Conservation (phyloP, 1,140 invertebrate genomes). For the Telenomus remus region DNA sequence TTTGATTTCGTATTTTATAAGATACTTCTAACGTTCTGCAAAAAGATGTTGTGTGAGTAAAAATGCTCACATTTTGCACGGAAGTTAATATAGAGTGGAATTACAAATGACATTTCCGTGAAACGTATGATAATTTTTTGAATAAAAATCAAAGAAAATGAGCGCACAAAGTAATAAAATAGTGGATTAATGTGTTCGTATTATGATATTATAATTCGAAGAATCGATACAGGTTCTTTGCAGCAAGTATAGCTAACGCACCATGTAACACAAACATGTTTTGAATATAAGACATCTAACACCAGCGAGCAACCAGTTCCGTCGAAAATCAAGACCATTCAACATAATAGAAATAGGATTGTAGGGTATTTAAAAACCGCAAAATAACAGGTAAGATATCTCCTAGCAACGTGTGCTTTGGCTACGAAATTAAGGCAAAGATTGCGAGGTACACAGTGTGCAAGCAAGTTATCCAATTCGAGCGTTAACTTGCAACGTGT, state of each 20-base stretch:
- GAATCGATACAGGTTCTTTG: slow-evolving; percentile 40
- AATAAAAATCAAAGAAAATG: no score
- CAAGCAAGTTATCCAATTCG: slow-evolving; percentile 25
- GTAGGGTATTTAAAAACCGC: slow-evolving; percentile 41
- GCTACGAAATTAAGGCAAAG: slow-evolving; percentile 15
- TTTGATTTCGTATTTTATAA: no score
- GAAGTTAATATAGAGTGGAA: no score
- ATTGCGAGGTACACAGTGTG: slow-evolving; percentile 12
- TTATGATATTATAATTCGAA: slow-evolving; percentile 14
- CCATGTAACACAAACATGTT: slow-evolving; percentile 49
- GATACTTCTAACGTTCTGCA: no score
- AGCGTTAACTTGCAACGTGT: not conserved
- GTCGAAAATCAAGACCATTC: slow-evolving; percentile 28
- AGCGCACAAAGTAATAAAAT: slow-evolving; percentile 2
- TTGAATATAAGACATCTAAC: slow-evolving; percentile 37
- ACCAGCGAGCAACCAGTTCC: slow-evolving; percentile 27
- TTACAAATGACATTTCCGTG: no score
- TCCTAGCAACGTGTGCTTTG: slow-evolving; percentile 2
- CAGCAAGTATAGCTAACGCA: slow-evolving; percentile 28
- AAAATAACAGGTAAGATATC: slow-evolving; percentile 39
- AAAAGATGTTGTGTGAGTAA: no score
- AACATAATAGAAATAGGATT: slow-evolving; percentile 36
- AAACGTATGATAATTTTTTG: no score
- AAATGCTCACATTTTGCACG: no score
- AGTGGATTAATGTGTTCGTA: slow-evolving; percentile 3